These are phyloP conservation scores for Ellobius talpinus DNA, from an alignment of 2,113 vertebrate genomes.

Conservation along the genomic window DNA sequence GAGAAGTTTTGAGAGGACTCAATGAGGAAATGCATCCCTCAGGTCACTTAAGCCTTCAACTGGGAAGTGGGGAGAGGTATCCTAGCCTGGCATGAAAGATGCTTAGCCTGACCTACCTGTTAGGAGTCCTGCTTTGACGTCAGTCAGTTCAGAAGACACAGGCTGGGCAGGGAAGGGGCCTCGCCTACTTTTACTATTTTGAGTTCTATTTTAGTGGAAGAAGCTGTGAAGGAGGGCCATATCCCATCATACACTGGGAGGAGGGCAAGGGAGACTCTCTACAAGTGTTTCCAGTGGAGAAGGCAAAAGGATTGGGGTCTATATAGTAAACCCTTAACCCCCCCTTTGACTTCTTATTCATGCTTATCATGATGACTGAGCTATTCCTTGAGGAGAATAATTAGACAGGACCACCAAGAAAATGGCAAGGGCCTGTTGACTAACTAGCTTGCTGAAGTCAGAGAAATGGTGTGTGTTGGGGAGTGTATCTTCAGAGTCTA, in stretches of 20 bases:
- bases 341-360: background rate
- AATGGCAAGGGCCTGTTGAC: background rate
- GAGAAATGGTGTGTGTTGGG: background rate
- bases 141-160: background rate
- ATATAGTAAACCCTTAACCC: too few relatives aligned
- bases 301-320: background rate
- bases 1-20: background rate
- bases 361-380: background rate
- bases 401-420: background rate
- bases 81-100: background rate
- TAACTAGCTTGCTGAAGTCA: background rate
- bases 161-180: background rate
- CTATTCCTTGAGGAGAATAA: background rate
- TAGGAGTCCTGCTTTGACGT: too few relatives aligned
- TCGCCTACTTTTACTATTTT: background rate
- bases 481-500: background rate
- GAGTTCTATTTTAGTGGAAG: background rate
- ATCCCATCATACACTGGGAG: background rate
- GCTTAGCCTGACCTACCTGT: background rate
- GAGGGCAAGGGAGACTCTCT: background rate
- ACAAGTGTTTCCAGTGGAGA: background rate
- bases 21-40: background rate
- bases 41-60: background rate
- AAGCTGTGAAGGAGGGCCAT: background rate
- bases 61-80: background rate